Evolutionary conservation across 2,113 vertebrate genomes (phyloP).

Genomic region (Leucoraja erinaceus): DNA sequence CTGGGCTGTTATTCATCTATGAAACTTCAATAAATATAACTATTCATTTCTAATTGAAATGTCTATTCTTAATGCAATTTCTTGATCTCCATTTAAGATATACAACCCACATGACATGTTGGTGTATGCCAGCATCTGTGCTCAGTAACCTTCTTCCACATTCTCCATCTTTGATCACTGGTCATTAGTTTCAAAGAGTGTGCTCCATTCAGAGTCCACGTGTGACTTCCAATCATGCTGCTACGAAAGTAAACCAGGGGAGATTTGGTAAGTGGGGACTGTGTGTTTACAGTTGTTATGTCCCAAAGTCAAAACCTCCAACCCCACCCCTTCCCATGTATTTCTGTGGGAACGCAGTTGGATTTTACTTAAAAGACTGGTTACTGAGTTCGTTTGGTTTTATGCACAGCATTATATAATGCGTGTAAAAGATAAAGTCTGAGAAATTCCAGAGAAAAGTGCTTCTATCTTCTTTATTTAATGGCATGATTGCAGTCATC

Average conservation of each 20-base stretch:
- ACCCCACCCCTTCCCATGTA: too few relatives aligned
- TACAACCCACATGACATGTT: background rate
- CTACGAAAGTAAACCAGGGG: background rate
- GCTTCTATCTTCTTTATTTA: background rate
- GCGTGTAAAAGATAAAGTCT: background rate
- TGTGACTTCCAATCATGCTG: background rate
- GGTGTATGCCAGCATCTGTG: background rate
- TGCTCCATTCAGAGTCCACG: background rate
- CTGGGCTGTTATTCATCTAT: background rate
- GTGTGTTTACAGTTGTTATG: background rate
- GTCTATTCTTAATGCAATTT: background rate
- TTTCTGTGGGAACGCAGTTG: background rate
- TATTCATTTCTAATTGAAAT: background rate
- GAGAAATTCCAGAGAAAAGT: background rate
- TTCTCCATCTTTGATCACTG: background rate
- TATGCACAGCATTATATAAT: background rate
- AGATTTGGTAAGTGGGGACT: background rate
- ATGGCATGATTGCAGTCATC: background rate
- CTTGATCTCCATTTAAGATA: background rate
- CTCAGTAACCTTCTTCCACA: background rate
- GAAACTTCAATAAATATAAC: background rate
- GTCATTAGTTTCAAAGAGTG: background rate
- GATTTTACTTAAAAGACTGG: background rate
- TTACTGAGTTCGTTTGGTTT: background rate
- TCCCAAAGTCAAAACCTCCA: background rate